phyloP scores from a whole-genome alignment of 2,888 invertebrate genomes.

The Tenodera sinensis region DNA sequence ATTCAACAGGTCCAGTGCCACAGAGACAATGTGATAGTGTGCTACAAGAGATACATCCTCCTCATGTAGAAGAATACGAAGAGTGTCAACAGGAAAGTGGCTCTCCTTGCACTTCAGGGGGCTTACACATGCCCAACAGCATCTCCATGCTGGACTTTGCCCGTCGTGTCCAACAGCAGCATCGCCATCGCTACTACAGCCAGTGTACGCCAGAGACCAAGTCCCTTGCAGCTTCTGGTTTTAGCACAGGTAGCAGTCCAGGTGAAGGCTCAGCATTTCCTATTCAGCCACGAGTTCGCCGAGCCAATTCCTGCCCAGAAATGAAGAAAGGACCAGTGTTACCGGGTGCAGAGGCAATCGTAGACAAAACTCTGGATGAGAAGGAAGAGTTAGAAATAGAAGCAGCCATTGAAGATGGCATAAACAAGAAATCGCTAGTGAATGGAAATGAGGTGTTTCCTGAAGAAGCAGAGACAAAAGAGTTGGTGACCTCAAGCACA shows the following conservation, averaged over 20 bases:
- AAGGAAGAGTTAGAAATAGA: conserved; percentile 41
- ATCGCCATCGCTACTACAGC: conserved; percentile 58
- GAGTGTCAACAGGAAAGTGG: conserved; percentile 40
- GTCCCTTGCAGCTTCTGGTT: conserved; percentile 22
- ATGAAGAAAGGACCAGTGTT: conserved; percentile 47
- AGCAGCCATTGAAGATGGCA: neutral
- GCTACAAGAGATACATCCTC: conserved; percentile 39
- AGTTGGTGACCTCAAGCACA: conserved; percentile 44
- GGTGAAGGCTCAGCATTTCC: conserved; percentile 39
- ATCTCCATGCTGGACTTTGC: conserved; percentile 55
- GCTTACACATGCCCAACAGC: conserved; percentile 58
- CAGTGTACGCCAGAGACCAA: conserved; percentile 54
- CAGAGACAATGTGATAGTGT: conserved; percentile 45
- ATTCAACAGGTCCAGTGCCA: neutral
- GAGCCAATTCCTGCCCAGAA: conserved; percentile 65
- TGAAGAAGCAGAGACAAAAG: conserved; percentile 23
- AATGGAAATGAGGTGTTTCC: neutral
- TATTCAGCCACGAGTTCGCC: conserved; percentile 47
- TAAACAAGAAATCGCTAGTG: neutral
- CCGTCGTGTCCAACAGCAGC: conserved; percentile 46
- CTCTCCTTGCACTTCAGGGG: conserved; percentile 55
- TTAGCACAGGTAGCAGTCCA: conserved; percentile 47
- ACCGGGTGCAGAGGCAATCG: conserved; percentile 31
- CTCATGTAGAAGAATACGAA: conserved; percentile 39
- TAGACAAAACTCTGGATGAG: conserved; percentile 41